Percentiles rank a stretch among this genome's conserved stretches.
phyloP scores from a whole-genome alignment of 1,140 invertebrate genomes.

The Drosophila ficusphila region DNA sequence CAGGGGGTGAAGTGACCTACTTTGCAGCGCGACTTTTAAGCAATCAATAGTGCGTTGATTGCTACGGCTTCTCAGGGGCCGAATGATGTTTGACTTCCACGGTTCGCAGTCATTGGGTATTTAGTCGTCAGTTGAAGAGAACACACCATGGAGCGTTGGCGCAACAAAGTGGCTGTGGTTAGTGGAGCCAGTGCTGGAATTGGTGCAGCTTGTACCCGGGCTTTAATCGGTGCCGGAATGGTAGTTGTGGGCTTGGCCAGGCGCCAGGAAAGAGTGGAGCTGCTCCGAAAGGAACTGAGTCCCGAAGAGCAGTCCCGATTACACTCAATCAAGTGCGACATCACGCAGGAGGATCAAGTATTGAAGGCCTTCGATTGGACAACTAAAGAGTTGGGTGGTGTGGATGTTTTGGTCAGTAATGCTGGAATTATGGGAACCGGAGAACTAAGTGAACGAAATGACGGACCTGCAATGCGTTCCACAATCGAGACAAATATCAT shows the following conservation, averaged over 20 bases:
- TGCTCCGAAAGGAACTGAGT: constrained; percentile 62
- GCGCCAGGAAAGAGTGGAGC: constrained; percentile 86
- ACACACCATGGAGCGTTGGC: constrained; percentile 81
- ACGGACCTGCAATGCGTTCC: constrained; percentile 71
- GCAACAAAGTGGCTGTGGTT: constrained; percentile 78
- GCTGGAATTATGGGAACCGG: constrained; percentile 87
- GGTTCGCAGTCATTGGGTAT: constrained; percentile 11
- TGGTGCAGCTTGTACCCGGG: constrained; percentile 84
- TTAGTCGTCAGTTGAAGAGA: constrained; percentile 37
- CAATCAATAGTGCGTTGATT: constrained; percentile 17
- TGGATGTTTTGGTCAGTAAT: constrained; percentile 91
- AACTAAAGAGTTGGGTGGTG: constrained; percentile 86
- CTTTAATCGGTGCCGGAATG: constrained; percentile 85
- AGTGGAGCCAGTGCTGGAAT: constrained; percentile 86
- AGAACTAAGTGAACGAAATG: constrained; percentile 84
- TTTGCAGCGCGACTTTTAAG: background rate
- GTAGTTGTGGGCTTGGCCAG: constrained; percentile 89
- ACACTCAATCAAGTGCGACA: constrained; percentile 86
- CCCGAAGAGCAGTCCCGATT: constrained; percentile 71
- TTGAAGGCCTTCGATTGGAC: constrained; percentile 87
- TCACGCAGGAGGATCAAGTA: constrained; percentile 88
- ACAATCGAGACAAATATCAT: constrained; percentile 89
- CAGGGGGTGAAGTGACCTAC: background rate
- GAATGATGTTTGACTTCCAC: background rate
- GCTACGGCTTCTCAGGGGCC: constrained; percentile 6